These are phyloP conservation scores for Onychomys leucogaster DNA, from an alignment of 2,797 vertebrate genomes.

Conservation along the genomic window DNA sequence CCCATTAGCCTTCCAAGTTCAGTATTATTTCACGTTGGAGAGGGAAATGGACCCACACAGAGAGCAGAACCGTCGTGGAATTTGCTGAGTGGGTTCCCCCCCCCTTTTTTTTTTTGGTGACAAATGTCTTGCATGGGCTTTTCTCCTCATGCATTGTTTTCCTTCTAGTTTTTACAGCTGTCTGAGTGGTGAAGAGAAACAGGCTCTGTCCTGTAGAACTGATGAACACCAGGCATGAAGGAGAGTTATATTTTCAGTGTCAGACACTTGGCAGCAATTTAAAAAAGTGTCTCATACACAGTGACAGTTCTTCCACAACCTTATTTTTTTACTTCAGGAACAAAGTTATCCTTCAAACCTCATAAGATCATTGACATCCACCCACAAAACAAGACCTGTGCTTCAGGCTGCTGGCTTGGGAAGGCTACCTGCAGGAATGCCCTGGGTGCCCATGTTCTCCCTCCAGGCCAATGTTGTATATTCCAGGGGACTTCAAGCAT, in stretches of 20 bases:
- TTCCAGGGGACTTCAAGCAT: background rate
- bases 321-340: slow-evolving; percentile 78
- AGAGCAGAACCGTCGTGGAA: background rate
- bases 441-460: background rate
- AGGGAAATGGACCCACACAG: background rate
- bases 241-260: background rate
- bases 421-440: background rate
- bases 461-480: background rate
- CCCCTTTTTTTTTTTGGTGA: background rate
- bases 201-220: background rate
- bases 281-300: slow-evolving; percentile 73
- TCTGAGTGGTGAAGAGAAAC: background rate
- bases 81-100: background rate
- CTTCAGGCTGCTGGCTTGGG: background rate
- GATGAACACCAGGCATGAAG: background rate
- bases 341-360: slow-evolving; percentile 66
- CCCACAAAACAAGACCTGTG: slow-evolving; percentile 4
- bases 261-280: slow-evolving; percentile 8
- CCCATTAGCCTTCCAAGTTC: background rate
- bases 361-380: slow-evolving; percentile 57
- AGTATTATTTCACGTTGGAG: background rate
- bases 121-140: background rate
- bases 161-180: background rate
- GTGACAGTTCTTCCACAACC: slow-evolving; percentile 50
- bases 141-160: background rate